Percentiles rank a stretch among this genome's conserved stretches.
Evolutionary conservation across 2,113 vertebrate genomes (phyloP).

Genomic region (Trematocara macrostoma): DNA sequence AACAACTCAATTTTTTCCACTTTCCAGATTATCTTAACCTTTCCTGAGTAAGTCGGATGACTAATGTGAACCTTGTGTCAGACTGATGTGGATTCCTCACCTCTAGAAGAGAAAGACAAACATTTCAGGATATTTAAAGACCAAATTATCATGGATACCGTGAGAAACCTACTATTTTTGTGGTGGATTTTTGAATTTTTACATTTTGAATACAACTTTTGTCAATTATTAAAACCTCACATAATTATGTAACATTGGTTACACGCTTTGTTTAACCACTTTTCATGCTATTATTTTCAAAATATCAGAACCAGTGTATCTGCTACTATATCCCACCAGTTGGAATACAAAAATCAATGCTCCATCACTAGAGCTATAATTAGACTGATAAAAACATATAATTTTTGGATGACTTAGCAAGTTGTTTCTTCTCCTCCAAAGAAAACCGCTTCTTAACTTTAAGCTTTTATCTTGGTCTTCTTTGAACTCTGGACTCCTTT

Average conservation of each 20-base stretch:
- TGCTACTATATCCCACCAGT: background rate
- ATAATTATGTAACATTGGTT: background rate
- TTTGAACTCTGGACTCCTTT: background rate
- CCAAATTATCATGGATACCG: background rate
- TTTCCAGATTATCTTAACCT: conserved; percentile 66
- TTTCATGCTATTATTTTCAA: background rate
- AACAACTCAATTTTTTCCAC: conserved; percentile 46
- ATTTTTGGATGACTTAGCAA: too few species aligned
- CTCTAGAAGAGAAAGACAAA: conserved; percentile 4
- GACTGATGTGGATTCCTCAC: conserved; percentile 7
- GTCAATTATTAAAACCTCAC: background rate
- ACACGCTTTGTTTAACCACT: background rate
- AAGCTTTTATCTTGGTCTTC: background rate
- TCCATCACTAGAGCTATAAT: background rate
- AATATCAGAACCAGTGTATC: background rate
- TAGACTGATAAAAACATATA: background rate
- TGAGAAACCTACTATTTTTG: background rate
- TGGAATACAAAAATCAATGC: background rate
- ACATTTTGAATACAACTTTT: background rate
- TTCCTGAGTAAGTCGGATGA: conserved; percentile 30
- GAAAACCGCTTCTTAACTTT: background rate
- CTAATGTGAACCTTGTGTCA: conserved; percentile 31
- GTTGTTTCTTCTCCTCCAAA: background rate
- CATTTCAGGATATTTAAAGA: background rate
- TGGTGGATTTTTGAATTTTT: background rate